Base-by-base conservation (phyloP, 2,888 invertebrate genomes). In the Eudemis profundana region DNA sequence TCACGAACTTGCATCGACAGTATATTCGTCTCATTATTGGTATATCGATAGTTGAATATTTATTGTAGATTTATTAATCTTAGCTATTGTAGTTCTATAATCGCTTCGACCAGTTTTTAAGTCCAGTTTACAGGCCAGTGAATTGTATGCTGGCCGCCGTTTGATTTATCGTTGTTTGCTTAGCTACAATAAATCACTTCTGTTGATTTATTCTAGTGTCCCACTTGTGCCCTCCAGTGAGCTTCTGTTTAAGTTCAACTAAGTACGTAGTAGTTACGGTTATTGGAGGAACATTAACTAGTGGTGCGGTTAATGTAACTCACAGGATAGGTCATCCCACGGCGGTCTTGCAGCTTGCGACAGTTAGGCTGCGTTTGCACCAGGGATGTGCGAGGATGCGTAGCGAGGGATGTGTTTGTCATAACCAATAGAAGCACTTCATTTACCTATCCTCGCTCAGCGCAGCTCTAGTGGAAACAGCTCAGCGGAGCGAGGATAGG, bases 161-260 rank as follows among this genome's bases (percentile, higher is more conserved):
- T 74, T 90, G 88, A 90, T 88, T 88, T 88, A 89, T 89, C 75
- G 78, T 77, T 86, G 81, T 87, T 87, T 86, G 80, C 73, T 72
- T 73, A 69, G 72, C 72, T 69, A 76, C 83, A 79, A 89, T 88
- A 86, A 86, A 89, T 87, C 84, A 85, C 76, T 76, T 78, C 70
- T 81, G 84, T 86, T 89, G 85, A 84, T 85, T 86, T 79, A 82
- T 82, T 78, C 75, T 74, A 74, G 71, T 70, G 72, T 74, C 65
- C 72, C 70, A 65, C 72, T 73, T 40, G 68, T 67, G 67, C 68
- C 73, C 61, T 71, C 67, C 70, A 69, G 73, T 75, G 70, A 68
- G 72, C 63, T 76, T 75, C 15, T 65, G 36, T 65, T 59, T 47
- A 60, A 60, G 65, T 65, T 53, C 27, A 53, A 33, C 33, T 15